Evolutionary conservation across 2,113 vertebrate genomes (phyloP).

Genomic region (Lepidothrix coronata): DNA sequence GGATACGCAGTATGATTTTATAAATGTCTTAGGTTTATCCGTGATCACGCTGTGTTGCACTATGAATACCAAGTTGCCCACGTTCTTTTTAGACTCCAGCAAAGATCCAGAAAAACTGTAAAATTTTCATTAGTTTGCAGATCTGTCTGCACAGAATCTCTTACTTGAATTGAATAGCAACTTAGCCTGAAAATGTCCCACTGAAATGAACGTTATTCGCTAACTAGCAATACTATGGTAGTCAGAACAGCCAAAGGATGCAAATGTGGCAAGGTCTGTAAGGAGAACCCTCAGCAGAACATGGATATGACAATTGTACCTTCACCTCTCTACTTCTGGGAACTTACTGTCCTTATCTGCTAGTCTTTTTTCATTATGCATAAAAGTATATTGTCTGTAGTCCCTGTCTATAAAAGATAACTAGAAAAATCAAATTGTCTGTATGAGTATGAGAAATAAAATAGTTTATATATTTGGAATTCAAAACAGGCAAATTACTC

Average conservation of each 20-base stretch:
- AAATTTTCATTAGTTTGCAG: neutral
- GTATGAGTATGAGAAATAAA: neutral
- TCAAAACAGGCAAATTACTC: neutral
- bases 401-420: neutral
- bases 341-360: neutral
- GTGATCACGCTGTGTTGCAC: neutral
- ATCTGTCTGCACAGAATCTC: neutral
- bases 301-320: neutral
- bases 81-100: neutral
- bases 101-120: neutral
- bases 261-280: neutral
- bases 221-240: neutral
- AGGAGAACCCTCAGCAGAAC: neutral
- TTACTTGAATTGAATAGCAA: neutral
- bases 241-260: neutral
- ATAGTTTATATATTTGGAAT: neutral
- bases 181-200: neutral
- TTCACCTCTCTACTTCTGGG: neutral
- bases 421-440: neutral
- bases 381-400: neutral
- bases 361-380: neutral
- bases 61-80: neutral
- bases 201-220: neutral
- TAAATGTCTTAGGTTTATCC: neutral
- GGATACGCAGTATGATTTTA: neutral